A percentile compares a stretch with the other conserved stretches of the same genome.
Conservation (phyloP, 2,797 vertebrate genomes). For the Atherinosoma microstoma region DNA sequence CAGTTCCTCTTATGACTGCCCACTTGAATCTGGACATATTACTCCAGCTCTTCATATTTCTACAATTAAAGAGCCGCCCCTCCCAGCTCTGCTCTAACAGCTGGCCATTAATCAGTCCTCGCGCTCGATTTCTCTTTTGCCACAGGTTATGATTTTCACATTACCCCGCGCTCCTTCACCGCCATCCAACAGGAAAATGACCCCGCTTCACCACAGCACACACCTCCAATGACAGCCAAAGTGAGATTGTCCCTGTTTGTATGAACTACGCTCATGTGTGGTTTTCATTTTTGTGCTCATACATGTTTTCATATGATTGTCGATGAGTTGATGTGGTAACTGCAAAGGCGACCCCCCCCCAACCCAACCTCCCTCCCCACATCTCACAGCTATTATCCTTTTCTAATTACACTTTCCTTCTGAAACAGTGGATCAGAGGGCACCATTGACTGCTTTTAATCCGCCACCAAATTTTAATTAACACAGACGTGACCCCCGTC, state of each 20-base stretch:
- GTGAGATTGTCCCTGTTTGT: conserved; percentile 16
- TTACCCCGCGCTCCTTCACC: conserved; percentile 50
- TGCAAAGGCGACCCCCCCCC: background rate
- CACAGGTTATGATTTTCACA: conserved; percentile 77
- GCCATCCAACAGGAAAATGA: conserved; percentile 56
- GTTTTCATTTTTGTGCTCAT: background rate
- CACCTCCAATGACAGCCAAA: conserved; percentile 12
- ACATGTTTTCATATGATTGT: conserved; percentile 7
- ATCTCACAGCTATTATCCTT: conserved; percentile 72
- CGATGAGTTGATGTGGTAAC: conserved; percentile 29
- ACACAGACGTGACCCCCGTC: conserved; percentile 79
- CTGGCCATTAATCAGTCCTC: conserved; percentile 70
- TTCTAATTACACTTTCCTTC: conserved; percentile 82
- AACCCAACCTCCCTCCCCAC: conserved; percentile 3
- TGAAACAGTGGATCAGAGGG: conserved; percentile 81
- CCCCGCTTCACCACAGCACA: conserved; percentile 18
- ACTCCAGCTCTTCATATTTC: conserved; percentile 57
- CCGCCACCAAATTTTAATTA: conserved; percentile 83
- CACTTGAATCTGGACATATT: conserved; percentile 42
- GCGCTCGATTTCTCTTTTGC: conserved; percentile 63
- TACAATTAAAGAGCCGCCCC: conserved; percentile 61
- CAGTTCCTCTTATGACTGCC: background rate
- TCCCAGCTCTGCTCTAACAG: conserved; percentile 55
- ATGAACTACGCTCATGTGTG: background rate
- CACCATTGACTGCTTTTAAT: conserved; percentile 84